Percentiles rank a stretch among this genome's conserved stretches.
These are phyloP conservation scores for Pogoniulus pusillus DNA, from an alignment of 2,797 vertebrate species.

Conservation along the genomic window DNA sequence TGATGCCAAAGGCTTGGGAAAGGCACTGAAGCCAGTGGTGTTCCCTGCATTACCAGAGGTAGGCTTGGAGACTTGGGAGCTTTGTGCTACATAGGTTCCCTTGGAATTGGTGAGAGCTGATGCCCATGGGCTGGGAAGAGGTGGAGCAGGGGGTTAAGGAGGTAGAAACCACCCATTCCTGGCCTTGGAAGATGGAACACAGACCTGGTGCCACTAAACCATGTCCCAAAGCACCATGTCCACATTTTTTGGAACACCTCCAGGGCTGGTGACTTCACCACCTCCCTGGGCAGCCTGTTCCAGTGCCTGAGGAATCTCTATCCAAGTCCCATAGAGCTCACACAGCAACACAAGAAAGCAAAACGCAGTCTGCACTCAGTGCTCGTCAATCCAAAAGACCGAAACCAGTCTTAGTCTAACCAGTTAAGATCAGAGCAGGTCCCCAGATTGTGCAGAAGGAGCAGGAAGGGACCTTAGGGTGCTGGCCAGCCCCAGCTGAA, in stretches of 20 bases:
- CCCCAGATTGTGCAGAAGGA: not conserved
- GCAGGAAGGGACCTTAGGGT: rapidly evolving
- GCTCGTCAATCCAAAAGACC: not conserved
- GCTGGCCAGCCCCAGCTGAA: not conserved
- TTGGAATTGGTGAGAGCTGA: no score
- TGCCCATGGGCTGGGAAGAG: not conserved
- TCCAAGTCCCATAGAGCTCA: not conserved
- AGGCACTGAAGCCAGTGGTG: no score
- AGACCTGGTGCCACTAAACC: rapidly evolving
- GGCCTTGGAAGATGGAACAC: not conserved
- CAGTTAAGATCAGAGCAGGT: not conserved
- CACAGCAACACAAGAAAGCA: not conserved
- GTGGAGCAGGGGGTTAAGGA: not conserved
- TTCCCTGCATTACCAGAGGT: no score
- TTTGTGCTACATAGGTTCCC: no score
- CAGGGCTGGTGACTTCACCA: no score
- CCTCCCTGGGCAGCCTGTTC: no score
- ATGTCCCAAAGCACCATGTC: no score
- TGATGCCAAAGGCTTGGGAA: no score
- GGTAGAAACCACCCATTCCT: not conserved
- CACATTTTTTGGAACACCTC: no score
- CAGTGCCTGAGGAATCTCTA: no score
- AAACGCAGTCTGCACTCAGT: not conserved
- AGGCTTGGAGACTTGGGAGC: no score
- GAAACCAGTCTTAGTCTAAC: not conserved